phyloP scores from a whole-genome alignment of 2,113 vertebrate species.

The Anthoscopus minutus region DNA sequence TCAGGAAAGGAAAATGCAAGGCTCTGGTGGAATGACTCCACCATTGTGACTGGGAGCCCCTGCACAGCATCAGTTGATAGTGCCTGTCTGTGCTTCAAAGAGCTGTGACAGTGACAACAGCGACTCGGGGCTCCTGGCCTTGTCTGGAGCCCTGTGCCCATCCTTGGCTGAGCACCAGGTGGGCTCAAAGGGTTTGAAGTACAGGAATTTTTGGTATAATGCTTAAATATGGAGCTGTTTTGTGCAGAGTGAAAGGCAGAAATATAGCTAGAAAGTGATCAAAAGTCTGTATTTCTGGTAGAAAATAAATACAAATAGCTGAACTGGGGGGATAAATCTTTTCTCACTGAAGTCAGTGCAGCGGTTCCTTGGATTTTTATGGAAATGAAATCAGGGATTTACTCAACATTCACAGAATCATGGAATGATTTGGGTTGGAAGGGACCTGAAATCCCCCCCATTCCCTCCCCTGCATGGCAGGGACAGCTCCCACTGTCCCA shows the following conservation, averaged over 20 bases:
- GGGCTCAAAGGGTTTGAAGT: background rate
- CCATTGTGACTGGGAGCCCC: conserved; percentile 5
- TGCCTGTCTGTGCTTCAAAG: background rate
- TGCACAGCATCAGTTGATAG: conserved; percentile 42
- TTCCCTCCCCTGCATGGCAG: background rate
- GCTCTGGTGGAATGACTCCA: background rate
- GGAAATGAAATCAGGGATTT: too few species aligned
- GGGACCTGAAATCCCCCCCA: background rate
- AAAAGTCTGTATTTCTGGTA: background rate
- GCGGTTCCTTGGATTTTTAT: background rate
- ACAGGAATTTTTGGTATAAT: fast-evolving
- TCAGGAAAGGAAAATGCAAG: conserved; percentile 18
- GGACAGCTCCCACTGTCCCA: background rate
- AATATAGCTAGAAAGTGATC: background rate
- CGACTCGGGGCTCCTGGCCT: background rate
- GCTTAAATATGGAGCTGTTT: background rate
- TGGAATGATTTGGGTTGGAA: background rate
- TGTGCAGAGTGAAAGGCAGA: background rate
- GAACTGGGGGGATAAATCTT: background rate
- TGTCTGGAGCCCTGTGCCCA: background rate
- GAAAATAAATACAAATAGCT: background rate
- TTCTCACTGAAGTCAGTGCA: background rate
- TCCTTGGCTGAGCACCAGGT: background rate
- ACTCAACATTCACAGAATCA: too few species aligned
- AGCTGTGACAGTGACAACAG: fast-evolving